phyloP scores from a whole-genome alignment of 2,113 vertebrate genomes.

The Budorcas taxicolor region DNA sequence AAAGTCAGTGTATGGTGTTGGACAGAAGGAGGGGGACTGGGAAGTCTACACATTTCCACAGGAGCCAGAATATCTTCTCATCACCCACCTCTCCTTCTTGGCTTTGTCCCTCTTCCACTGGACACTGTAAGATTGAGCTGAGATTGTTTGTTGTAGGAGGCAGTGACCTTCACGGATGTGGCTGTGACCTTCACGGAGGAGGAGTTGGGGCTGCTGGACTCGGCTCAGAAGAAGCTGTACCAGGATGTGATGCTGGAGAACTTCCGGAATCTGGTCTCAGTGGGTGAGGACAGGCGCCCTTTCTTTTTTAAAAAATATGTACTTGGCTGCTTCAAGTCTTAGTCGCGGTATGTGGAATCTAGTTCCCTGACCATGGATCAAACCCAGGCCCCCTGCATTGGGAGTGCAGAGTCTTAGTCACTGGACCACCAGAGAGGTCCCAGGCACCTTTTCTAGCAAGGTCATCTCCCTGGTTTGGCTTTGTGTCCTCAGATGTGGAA shows the following conservation, averaged over 20 bases:
- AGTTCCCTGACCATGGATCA: not conserved
- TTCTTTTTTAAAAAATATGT: not conserved
- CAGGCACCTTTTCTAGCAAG: not conserved
- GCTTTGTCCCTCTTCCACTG: not conserved
- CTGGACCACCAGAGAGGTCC: not conserved
- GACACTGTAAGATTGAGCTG: not conserved
- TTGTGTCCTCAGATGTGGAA: not conserved
- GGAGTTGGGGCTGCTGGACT: slow-evolving; percentile 10
- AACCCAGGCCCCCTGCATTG: not conserved
- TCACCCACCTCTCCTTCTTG: not conserved
- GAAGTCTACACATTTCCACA: not conserved
- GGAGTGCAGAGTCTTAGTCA: not conserved
- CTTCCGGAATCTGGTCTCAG: slow-evolving; percentile 16
- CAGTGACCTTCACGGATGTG: not conserved
- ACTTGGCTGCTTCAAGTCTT: not conserved
- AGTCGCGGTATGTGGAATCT: fast-evolving
- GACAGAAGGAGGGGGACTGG: not conserved
- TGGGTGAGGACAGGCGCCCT: not conserved
- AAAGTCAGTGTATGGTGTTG: not conserved
- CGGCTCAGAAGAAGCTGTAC: not conserved
- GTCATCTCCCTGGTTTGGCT: not conserved
- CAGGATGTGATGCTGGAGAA: slow-evolving; percentile 39
- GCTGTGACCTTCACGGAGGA: not conserved
- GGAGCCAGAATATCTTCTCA: not conserved
- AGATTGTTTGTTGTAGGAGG: not conserved